phyloP scores from a whole-genome alignment of 2,113 vertebrate genomes.

The Gadus chalcogrammus region DNA sequence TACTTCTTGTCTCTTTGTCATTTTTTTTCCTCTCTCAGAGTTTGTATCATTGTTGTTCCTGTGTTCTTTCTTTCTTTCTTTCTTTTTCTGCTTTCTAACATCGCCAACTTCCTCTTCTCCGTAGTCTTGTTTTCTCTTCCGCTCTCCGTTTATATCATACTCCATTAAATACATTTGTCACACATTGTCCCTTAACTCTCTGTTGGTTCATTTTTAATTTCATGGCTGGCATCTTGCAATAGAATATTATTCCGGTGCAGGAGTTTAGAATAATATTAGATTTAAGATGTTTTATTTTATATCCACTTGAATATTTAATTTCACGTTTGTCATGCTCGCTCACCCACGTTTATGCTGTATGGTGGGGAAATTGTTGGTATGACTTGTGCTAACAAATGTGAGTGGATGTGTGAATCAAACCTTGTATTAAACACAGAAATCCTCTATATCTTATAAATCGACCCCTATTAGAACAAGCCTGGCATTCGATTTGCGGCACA shows the following conservation, averaged over 20 bases:
- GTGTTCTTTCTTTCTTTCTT: neutral
- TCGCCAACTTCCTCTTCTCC: neutral
- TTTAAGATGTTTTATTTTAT: conserved; percentile 49
- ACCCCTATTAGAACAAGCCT: conserved; percentile 73
- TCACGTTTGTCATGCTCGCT: conserved; percentile 51
- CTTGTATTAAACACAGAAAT: conserved; percentile 69
- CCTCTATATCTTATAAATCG: conserved; percentile 69
- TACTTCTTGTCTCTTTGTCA: neutral
- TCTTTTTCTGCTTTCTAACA: conserved; percentile 17
- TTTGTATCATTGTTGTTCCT: neutral
- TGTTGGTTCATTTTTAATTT: conserved; percentile 40
- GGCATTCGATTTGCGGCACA: conserved; percentile 72
- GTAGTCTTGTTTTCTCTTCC: neutral
- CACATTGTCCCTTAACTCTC: conserved; percentile 28
- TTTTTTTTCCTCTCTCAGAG: neutral
- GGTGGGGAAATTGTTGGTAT: conserved; percentile 62
- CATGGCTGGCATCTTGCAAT: conserved; percentile 53
- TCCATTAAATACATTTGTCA: conserved; percentile 40
- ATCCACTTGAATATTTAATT: conserved; percentile 47
- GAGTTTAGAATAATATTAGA: conserved; percentile 58
- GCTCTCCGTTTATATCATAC: conserved; percentile 18
- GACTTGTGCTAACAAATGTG: conserved; percentile 69
- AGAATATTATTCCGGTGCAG: conserved; percentile 45
- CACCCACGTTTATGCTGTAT: conserved; percentile 58
- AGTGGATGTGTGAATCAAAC: conserved; percentile 65